Base-by-base conservation (phyloP, 1,140 invertebrate species). In the Drosophila persimilis region DNA sequence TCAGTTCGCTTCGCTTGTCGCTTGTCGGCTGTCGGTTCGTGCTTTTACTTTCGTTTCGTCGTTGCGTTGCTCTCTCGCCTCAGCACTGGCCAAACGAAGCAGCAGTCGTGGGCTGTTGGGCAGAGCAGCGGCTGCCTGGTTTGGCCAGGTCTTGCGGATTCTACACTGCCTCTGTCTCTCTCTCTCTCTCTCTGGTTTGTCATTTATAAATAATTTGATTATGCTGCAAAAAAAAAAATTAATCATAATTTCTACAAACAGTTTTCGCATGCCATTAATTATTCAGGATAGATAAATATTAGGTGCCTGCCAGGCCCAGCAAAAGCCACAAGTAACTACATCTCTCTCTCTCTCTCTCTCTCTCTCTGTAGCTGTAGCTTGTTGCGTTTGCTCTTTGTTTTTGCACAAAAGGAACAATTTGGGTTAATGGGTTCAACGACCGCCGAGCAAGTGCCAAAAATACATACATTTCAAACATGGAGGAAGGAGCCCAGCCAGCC, bases 381-480 rank as follows among this genome's bases (percentile, higher is more conserved):
- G 53, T 50, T 47, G 61, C 65, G 58, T 66, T 59, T 61, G 50
- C 58, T 71, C 60, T 44, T 66, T 83, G 51, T 71, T 70, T 69
- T 79, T 80, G 67, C 77, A 64, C 62, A 52, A 59, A 67, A 56
- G 60, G 58, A 55, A 79, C 79, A 80, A 80, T 84, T 88, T 88
- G 57, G 79, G 84, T 88, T 89, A 88, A 79, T 71, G 78, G 88
- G 81, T 86, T 86, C 81, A 86, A 86, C 57, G 81, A 86, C 81
- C 81, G 77, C 70, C 39, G 58, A 80, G 81, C 59, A 76, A 80
- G 73, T 50, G 64, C 66, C 72, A 64, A 76, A 80, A 77, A 77
- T 66, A 57, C 41, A 45, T 26, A 57, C 4, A 26, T 26, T 5
- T 5, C 4, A 51, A 44, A 73, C 31, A 64, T 63, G 48, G 65